Base-by-base conservation (phyloP, 1,140 invertebrate genomes). In the Heliconius nattereri region DNA sequence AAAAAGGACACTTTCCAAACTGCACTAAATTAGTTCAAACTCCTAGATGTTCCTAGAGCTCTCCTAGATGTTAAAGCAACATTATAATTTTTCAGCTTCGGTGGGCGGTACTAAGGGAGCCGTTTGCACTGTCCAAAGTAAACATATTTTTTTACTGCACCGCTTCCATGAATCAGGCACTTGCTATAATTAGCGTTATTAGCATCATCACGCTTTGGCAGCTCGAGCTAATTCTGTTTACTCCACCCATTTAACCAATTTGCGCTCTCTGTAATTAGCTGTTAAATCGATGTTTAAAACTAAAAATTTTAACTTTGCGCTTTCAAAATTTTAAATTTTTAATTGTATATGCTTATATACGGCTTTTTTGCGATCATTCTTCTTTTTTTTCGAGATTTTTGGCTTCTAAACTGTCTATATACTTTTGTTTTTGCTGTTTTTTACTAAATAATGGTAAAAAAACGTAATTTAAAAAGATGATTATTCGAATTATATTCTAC, bases 81-180 rank as follows among this genome's bases (percentile, higher is more conserved):
- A 72, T 86, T 84, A 81, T 90, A 80, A 81, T 93, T 89, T 72
- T 94, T 94, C 93, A 94, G 93, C 92, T 93, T 93, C 89, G 90
- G 93, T 93, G 93, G 93, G 82, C 93, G 93, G 92, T 93, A 90
- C 89, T 94, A 91, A 90, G 85, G 89, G 86, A 88, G 88, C 89
- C 85, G 88, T 91, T 87, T 90, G 88, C 88, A 87, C 87, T 87
- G 84, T 89, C 81, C 86, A 89, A 93, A 93, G 92, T 94, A 94
- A 94, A 93, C 89, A 89, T 71, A 79, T 83, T 90, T 91, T 57
- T 92, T 92, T 93, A 90, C 86, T 91, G 90, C 90, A 89, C 84
- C 66, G 87, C 89, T 88, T 90, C 75, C 74, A 52, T 76, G 80
- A 81, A 72, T 81, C 80, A 81, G 66, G 73, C 77, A 78, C 80